Percentiles rank a stretch among this genome's conserved stretches.
These are phyloP conservation scores for Daphoenositta chrysoptera DNA, from an alignment of 2,113 vertebrate genomes.

Conservation along the genomic window DNA sequence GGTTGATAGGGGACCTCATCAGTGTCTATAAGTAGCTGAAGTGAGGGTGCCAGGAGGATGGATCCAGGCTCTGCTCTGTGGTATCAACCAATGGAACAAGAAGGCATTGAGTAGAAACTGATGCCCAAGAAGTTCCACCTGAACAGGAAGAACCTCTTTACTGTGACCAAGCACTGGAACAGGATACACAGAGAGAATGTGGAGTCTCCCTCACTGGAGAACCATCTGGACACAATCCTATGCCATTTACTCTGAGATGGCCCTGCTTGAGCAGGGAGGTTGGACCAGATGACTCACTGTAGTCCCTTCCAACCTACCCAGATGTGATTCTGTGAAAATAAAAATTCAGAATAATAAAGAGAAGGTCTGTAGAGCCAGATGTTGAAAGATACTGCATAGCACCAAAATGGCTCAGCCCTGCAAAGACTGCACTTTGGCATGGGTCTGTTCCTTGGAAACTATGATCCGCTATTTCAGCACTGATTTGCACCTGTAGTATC, in stretches of 20 bases:
- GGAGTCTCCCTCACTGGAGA: neutral
- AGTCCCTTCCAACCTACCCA: neutral
- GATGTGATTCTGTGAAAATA: neutral
- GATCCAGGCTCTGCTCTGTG: fast-evolving
- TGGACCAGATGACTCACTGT: neutral
- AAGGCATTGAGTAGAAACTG: neutral
- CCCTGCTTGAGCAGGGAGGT: neutral
- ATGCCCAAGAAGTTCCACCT: neutral
- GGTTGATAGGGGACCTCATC: neutral
- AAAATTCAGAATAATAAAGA: neutral
- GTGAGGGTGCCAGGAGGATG: neutral
- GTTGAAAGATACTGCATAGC: neutral
- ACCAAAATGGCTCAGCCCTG: neutral
- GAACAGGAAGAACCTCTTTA: neutral
- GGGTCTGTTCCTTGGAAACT: neutral
- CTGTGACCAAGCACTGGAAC: neutral
- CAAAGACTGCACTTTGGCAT: neutral
- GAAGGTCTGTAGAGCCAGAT: neutral
- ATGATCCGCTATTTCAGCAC: neutral
- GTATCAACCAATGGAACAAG: neutral
- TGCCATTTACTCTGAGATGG: neutral
- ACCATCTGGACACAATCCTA: fast-evolving
- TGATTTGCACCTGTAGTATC: neutral
- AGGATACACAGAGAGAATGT: neutral
- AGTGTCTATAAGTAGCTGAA: neutral